phyloP scores from a whole-genome alignment of 2,797 vertebrate genomes.

The Neopelma chrysocephalum region DNA sequence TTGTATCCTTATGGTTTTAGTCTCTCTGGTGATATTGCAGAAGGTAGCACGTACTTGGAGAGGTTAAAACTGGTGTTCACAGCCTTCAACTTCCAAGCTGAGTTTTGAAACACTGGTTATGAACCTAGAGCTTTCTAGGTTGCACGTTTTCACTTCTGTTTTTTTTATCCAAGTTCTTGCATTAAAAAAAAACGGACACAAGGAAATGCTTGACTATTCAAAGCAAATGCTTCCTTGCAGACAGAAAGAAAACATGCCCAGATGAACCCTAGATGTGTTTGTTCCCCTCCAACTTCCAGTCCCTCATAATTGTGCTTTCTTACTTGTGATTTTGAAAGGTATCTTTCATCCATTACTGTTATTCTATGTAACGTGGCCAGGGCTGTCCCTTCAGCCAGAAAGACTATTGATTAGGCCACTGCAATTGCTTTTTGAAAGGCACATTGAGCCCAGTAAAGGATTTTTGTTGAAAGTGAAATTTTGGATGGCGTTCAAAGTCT shows the following conservation, averaged over 20 bases:
- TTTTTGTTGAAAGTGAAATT: constrained; percentile 22
- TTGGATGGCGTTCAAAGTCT: constrained; percentile 23
- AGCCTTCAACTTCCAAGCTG: neutral
- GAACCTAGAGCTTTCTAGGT: neutral
- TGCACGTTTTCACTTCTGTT: neutral
- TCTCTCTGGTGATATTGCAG: neutral
- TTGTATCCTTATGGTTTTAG: neutral
- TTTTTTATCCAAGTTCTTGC: neutral
- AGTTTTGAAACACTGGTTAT: neutral
- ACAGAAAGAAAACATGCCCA: neutral
- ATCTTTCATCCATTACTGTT: neutral
- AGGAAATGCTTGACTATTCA: neutral
- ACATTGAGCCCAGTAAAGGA: neutral
- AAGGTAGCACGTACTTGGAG: neutral
- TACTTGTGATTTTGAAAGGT: neutral
- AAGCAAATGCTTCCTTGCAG: neutral
- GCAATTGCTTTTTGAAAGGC: constrained; percentile 18
- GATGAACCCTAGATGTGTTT: neutral
- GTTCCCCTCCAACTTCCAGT: neutral
- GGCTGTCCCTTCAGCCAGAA: neutral
- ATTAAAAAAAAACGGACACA: neutral
- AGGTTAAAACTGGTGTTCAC: neutral
- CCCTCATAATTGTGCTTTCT: neutral
- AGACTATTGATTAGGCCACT: neutral
- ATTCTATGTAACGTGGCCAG: neutral